Conservation (phyloP, 2,797 vertebrate species). For the Picus viridis region DNA sequence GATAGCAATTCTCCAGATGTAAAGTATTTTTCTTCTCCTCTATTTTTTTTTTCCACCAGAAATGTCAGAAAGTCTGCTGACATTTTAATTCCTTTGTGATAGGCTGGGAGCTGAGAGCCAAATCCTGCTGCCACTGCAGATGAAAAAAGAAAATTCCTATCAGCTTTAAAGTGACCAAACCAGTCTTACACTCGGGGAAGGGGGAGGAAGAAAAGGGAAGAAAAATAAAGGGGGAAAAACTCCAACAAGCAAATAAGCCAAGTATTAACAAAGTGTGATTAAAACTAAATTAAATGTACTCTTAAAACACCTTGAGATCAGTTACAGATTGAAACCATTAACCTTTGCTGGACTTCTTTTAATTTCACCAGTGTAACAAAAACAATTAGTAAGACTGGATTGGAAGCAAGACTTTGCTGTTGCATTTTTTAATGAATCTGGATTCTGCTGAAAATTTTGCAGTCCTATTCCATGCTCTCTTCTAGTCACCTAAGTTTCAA, state of each 20-base stretch:
- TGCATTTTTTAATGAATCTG: neutral
- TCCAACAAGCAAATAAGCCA: neutral
- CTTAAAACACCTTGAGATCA: neutral
- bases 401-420: neutral
- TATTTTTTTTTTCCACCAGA: slow-evolving; percentile 71
- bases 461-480: neutral
- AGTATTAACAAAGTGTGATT: neutral
- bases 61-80: slow-evolving; percentile 79
- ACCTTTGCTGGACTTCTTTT: neutral
- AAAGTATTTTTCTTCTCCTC: slow-evolving; percentile 82
- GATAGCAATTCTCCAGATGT: slow-evolving; percentile 86
- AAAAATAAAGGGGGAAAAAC: neutral
- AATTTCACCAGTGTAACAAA: neutral
- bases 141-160: neutral
- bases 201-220: neutral
- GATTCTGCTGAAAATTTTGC: neutral
- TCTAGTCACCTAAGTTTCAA: slow-evolving; percentile 1
- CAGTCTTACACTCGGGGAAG: neutral
- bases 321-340: neutral
- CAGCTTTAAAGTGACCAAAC: neutral
- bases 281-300: neutral
- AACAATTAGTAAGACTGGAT: neutral
- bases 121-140: slow-evolving; percentile 13
- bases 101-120: slow-evolving; percentile 39
- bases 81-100: slow-evolving; percentile 80